These are phyloP conservation scores for Dendroctonus ponderosae DNA, from an alignment of 1,140 invertebrate genomes.

Conservation along the genomic window DNA sequence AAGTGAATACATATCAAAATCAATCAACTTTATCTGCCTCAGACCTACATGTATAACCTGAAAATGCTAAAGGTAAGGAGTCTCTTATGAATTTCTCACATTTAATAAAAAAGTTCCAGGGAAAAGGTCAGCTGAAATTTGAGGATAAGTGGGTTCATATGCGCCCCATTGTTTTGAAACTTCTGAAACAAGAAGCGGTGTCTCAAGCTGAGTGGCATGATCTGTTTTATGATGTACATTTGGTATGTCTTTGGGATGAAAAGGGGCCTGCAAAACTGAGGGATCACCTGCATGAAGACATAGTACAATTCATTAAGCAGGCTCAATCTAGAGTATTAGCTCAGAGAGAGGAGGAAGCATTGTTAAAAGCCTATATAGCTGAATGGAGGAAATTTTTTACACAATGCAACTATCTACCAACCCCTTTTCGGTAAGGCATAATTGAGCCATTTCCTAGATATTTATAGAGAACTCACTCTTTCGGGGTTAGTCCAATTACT, in stretches of 20 bases:
- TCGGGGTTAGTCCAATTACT: too few species aligned
- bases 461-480: too few species aligned
- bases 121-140: slow-evolving; percentile 72
- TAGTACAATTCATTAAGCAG: slow-evolving; percentile 92
- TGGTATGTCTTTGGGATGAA: slow-evolving; percentile 95
- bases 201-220: slow-evolving; percentile 96
- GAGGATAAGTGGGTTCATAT: slow-evolving; percentile 96
- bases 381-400: slow-evolving; percentile 98
- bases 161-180: slow-evolving; percentile 87
- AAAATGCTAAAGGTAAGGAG: slow-evolving; percentile 42
- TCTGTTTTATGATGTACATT: slow-evolving; percentile 92
- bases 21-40: too few species aligned
- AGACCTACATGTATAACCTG: background rate
- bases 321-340: slow-evolving; percentile 86
- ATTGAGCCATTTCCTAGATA: slow-evolving; percentile 54
- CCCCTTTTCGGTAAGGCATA: slow-evolving; percentile 80
- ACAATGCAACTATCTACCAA: slow-evolving; percentile 94
- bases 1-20: too few species aligned
- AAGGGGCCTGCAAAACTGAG: slow-evolving; percentile 87
- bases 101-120: slow-evolving; percentile 48
- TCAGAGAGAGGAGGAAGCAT: slow-evolving; percentile 90
- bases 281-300: slow-evolving; percentile 87
- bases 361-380: slow-evolving; percentile 92
- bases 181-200: slow-evolving; percentile 89
- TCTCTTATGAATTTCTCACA: background rate